phyloP scores from a whole-genome alignment of 2,113 vertebrate species.

The Clarias gariepinus region DNA sequence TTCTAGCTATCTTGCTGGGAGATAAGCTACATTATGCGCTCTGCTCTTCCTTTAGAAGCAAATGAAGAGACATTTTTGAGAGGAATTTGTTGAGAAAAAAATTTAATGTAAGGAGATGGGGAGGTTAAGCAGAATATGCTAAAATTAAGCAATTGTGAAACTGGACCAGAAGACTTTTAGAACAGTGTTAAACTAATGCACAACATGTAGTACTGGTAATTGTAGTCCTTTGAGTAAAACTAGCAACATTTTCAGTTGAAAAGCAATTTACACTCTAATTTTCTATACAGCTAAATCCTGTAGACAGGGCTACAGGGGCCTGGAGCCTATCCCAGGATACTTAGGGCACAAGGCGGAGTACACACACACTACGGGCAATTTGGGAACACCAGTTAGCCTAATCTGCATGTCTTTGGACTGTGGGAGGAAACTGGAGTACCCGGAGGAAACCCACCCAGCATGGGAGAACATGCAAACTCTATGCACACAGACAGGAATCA shows the following conservation, averaged over 20 bases:
- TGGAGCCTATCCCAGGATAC: too few species aligned
- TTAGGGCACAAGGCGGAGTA: too few species aligned
- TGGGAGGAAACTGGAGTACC: too few species aligned
- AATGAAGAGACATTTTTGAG: conserved; percentile 22
- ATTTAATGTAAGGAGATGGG: conserved; percentile 18
- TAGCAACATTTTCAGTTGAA: background rate
- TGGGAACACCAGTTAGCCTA: too few species aligned
- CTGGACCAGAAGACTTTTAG: background rate
- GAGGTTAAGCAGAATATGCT: conserved; percentile 35
- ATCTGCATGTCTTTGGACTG: too few species aligned
- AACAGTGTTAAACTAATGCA: background rate
- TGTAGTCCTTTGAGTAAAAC: conserved; percentile 2
- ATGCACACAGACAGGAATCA: too few species aligned
- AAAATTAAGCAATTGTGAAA: conserved; percentile 15
- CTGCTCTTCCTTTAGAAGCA: conserved; percentile 20
- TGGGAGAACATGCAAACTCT: too few species aligned
- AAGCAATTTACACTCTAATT: too few species aligned
- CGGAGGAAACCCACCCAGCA: too few species aligned
- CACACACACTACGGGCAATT: too few species aligned
- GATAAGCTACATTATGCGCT: conserved; percentile 24
- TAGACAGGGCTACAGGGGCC: too few species aligned
- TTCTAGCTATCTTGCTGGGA: conserved; percentile 34
- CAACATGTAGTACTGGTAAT: background rate
- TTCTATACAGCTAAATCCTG: too few species aligned
- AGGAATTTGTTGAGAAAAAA: background rate